Percentiles rank a stretch among this genome's conserved stretches.
phyloP scores from a whole-genome alignment of 2,113 vertebrate genomes.

The Talpa occidentalis region DNA sequence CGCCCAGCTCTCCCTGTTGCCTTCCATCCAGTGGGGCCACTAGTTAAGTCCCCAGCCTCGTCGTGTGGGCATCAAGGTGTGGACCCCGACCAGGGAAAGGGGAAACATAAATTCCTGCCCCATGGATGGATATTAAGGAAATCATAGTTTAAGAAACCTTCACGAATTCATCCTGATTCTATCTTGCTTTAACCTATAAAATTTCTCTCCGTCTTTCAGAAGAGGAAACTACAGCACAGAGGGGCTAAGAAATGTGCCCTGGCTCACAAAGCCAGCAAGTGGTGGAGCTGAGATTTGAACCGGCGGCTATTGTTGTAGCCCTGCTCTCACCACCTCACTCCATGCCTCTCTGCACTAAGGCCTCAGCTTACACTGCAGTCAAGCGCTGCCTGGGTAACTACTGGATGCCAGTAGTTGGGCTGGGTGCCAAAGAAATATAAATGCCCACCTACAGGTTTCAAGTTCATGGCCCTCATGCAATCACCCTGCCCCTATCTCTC shows the following conservation, averaged over 20 bases:
- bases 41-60: background rate
- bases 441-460: background rate
- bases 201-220: slow-evolving; percentile 2
- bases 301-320: background rate
- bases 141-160: background rate
- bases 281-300: background rate
- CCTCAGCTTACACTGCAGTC: background rate
- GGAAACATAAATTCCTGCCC: background rate
- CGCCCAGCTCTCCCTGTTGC: too few species aligned
- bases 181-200: background rate
- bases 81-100: background rate
- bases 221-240: background rate
- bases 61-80: background rate
- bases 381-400: background rate
- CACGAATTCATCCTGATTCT: background rate
- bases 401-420: background rate
- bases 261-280: background rate
- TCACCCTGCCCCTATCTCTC: background rate
- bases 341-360: background rate
- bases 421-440: background rate
- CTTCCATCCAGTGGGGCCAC: background rate
- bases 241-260: background rate
- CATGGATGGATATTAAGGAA: background rate
- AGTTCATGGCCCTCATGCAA: background rate
- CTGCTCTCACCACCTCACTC: background rate